Conservation (phyloP, 2,113 vertebrate species). For the Uropsilus gracilis region DNA sequence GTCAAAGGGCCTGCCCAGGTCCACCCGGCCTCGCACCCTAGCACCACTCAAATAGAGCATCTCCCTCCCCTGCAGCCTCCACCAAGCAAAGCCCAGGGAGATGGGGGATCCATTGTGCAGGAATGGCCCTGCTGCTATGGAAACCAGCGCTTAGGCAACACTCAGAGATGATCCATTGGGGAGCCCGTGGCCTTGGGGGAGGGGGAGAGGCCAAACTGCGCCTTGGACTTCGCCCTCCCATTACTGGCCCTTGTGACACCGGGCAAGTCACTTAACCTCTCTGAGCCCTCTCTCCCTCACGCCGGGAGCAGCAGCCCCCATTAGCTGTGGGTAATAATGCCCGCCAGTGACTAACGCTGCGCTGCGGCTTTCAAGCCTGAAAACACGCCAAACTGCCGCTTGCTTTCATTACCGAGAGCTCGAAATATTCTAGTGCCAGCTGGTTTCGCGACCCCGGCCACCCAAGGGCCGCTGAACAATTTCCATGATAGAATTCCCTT, state of each 20-base stretch:
- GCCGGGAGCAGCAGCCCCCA: constrained; percentile 57
- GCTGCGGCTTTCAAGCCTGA: constrained; percentile 72
- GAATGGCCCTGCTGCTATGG: constrained; percentile 81
- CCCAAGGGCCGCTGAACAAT: constrained; percentile 29
- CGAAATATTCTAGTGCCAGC: constrained; percentile 77
- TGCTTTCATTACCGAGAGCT: constrained; percentile 74
- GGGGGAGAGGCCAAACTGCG: constrained; percentile 66
- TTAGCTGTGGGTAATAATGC: constrained; percentile 49
- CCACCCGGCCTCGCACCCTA: not conserved
- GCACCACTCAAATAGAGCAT: not conserved
- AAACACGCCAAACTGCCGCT: constrained; percentile 76
- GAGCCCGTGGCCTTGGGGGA: constrained; percentile 70
- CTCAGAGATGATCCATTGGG: constrained; percentile 66
- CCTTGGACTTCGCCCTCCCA: constrained; percentile 70
- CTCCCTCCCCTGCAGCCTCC: constrained; percentile 40
- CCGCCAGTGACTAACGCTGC: constrained; percentile 45
- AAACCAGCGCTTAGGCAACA: constrained; percentile 70
- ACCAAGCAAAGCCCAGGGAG: constrained; percentile 48
- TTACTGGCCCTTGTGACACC: constrained; percentile 52
- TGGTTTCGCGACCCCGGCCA: constrained; percentile 70
- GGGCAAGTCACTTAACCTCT: constrained; percentile 80
- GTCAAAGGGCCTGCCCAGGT: not conserved
- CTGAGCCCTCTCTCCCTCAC: constrained; percentile 66
- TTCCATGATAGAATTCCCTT: constrained; percentile 70
- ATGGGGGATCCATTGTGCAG: constrained; percentile 60